phyloP scores from a whole-genome alignment of 2,888 invertebrate genomes.

The Halictus ligatus region DNA sequence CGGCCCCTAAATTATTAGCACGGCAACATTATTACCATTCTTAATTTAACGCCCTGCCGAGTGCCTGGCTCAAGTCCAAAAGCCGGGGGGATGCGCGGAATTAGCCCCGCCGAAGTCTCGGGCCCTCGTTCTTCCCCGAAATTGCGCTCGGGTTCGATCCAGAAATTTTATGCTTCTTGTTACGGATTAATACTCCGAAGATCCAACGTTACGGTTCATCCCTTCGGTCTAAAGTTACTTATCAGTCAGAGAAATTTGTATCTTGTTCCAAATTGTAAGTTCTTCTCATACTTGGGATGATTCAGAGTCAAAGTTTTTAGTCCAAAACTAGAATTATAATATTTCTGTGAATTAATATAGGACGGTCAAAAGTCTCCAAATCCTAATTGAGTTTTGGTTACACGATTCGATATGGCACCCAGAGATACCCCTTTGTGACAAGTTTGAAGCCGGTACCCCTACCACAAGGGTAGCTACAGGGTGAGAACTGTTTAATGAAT shows the following conservation, averaged over 20 bases:
- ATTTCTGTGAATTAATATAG: no score
- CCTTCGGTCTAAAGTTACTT: neutral
- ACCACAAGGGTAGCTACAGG: no score
- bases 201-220: neutral
- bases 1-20: constrained; percentile 62
- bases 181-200: neutral
- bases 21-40: constrained; percentile 60
- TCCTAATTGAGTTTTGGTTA: no score
- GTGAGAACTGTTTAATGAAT: no score
- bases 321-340: no score
- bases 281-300: neutral
- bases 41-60: constrained; percentile 61
- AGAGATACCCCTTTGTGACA: no score
- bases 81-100: constrained; percentile 21
- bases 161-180: neutral
- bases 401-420: no score
- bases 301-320: no score
- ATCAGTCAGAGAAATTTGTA: neutral
- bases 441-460: no score
- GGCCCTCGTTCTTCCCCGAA: neutral
- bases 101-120: constrained; percentile 26
- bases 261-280: neutral
- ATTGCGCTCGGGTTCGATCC: neutral
- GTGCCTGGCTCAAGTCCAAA: constrained; percentile 60
- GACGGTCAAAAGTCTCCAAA: no score